These are phyloP conservation scores for Miniopterus natalensis DNA, from an alignment of 2,113 vertebrate genomes.

Conservation along the genomic window DNA sequence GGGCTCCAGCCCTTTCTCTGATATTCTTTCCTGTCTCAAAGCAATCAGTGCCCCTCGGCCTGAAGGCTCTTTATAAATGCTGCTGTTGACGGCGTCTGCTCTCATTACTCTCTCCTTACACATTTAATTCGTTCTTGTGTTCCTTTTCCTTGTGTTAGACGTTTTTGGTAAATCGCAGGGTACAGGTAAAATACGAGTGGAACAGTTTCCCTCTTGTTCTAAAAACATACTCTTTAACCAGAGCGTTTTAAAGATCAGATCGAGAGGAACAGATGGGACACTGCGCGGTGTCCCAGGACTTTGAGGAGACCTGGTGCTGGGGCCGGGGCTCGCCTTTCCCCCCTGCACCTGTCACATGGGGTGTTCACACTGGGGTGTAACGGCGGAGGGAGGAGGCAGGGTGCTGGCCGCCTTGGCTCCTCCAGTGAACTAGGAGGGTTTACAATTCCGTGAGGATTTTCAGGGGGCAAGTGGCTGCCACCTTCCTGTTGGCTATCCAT, in stretches of 20 bases:
- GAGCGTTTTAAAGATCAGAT: neutral
- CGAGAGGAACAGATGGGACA: neutral
- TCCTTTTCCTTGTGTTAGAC: slow-evolving; percentile 63
- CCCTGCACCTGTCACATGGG: too few relatives aligned
- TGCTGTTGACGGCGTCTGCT: slow-evolving; percentile 45
- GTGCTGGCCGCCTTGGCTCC: neutral
- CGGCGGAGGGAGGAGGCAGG: neutral
- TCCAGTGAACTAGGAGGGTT: neutral
- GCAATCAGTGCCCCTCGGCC: slow-evolving; percentile 57
- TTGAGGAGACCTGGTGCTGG: neutral
- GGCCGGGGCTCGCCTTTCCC: neutral
- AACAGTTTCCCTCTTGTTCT: neutral
- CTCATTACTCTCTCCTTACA: slow-evolving; percentile 63
- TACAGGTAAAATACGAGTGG: slow-evolving; percentile 14
- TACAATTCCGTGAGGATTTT: neutral
- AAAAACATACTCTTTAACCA: slow-evolving; percentile 40
- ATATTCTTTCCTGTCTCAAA: slow-evolving; percentile 68
- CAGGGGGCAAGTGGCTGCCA: neutral
- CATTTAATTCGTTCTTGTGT: slow-evolving; percentile 59
- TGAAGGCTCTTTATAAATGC: slow-evolving; percentile 60
- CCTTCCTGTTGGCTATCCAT: neutral
- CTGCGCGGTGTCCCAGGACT: neutral
- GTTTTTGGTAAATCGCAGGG: slow-evolving; percentile 39
- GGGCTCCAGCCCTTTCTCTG: slow-evolving; percentile 58
- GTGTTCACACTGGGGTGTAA: neutral